phyloP scores from a whole-genome alignment of 1,140 invertebrate genomes.

The Drosophila quadrilineata region DNA sequence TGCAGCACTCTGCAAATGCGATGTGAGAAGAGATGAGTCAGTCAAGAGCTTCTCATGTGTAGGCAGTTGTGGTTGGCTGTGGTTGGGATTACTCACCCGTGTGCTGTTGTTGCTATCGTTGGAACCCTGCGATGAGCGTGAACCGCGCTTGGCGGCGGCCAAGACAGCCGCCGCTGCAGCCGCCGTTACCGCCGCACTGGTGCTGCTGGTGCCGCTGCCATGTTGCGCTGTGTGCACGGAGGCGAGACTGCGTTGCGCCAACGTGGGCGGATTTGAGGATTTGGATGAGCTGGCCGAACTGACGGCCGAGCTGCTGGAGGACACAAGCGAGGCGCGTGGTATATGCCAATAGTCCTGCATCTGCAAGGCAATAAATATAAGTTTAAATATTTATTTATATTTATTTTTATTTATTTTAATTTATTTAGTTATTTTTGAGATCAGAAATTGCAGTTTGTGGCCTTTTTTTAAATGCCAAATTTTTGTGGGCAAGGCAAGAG shows the following conservation, averaged over 20 bases:
- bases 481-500: not conserved
- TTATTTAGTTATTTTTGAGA: not conserved
- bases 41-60: no score
- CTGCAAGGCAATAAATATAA: slow-evolving; percentile 79
- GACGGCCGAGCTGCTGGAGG: slow-evolving; percentile 85
- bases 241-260: slow-evolving; percentile 51
- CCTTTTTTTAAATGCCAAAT: slow-evolving; percentile 11
- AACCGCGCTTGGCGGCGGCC: slow-evolving; percentile 82
- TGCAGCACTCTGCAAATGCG: slow-evolving; percentile 86
- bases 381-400: not conserved
- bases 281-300: slow-evolving; percentile 82
- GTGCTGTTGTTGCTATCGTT: slow-evolving; percentile 89
- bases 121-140: slow-evolving; percentile 88
- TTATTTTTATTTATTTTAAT: not conserved
- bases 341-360: slow-evolving; percentile 88
- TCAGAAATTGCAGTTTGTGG: not conserved
- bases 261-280: slow-evolving; percentile 64
- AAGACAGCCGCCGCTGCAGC: slow-evolving; percentile 62
- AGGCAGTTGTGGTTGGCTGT: not conserved
- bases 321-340: slow-evolving; percentile 88
- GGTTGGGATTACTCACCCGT: slow-evolving; percentile 84
- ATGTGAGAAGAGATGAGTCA: slow-evolving; percentile 40
- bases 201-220: slow-evolving; percentile 74
- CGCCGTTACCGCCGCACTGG: slow-evolving; percentile 80
- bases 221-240: slow-evolving; percentile 78